A percentile compares a stretch with the other conserved stretches of the same genome.
These are phyloP conservation scores for Yponomeuta sedellus DNA, from an alignment of 2,888 invertebrate species.

Conservation along the genomic window DNA sequence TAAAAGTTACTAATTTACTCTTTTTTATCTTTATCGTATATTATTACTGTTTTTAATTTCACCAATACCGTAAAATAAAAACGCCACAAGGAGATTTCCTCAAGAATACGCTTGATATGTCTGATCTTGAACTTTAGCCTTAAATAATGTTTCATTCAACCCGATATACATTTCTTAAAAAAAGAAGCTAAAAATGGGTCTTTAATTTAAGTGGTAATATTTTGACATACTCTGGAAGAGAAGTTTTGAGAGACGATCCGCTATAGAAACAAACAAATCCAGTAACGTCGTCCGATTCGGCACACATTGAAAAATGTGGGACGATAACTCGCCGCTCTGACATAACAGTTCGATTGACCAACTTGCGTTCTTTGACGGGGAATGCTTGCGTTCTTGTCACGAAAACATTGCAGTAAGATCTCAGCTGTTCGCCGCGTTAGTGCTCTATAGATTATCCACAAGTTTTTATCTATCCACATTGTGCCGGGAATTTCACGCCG, in stretches of 20 bases:
- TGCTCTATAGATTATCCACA: conserved; percentile 18
- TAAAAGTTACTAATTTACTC: too few species aligned
- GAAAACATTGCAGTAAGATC: conserved; percentile 41
- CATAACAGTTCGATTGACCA: conserved; percentile 39
- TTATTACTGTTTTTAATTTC: too few species aligned
- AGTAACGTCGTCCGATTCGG: conserved; percentile 6
- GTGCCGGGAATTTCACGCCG: conserved; percentile 12
- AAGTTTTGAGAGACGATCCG: neutral
- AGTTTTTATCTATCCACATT: too few species aligned
- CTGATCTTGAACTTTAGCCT: too few species aligned
- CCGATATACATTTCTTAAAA: too few species aligned
- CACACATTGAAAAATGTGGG: conserved; percentile 14
- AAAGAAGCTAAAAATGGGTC: too few species aligned
- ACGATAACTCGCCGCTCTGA: conserved; percentile 20
- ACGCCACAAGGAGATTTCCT: too few species aligned
- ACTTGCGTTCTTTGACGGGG: conserved; percentile 30
- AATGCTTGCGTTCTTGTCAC: conserved; percentile 41
- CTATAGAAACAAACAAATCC: neutral
- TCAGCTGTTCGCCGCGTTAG: conserved; percentile 35
- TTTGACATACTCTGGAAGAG: neutral
- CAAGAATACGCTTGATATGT: too few species aligned
- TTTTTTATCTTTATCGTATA: too few species aligned
- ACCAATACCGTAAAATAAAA: too few species aligned
- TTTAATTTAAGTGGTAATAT: neutral
- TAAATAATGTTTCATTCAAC: too few species aligned